phyloP scores from a whole-genome alignment of 2,113 vertebrate species.

The Electrona antarctica region DNA sequence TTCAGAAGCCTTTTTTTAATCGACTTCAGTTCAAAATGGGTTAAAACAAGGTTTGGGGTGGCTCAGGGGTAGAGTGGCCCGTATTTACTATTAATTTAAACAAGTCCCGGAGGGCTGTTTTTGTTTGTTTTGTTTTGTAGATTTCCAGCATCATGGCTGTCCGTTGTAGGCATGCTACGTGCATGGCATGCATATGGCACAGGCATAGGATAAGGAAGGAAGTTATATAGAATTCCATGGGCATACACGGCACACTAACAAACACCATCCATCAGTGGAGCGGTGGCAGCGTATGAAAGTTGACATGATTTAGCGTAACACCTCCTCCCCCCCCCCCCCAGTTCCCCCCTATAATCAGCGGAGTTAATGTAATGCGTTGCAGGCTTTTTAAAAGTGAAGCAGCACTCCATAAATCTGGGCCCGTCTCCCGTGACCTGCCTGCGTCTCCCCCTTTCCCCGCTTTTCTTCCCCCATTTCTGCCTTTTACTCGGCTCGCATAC shows the following conservation, averaged over 20 bases:
- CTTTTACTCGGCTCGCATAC: background rate
- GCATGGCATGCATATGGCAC: background rate
- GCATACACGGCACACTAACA: constrained; percentile 39
- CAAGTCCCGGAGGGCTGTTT: too few species aligned
- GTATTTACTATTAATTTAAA: too few species aligned
- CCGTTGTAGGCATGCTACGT: constrained; percentile 25
- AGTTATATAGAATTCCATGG: too few species aligned
- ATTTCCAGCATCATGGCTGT: constrained; percentile 11
- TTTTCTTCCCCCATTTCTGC: constrained; percentile 24
- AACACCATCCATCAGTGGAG: constrained; percentile 71
- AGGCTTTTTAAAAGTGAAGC: constrained; percentile 76
- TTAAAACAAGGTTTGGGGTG: too few species aligned
- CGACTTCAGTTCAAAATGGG: too few species aligned
- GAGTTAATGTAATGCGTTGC: constrained; percentile 72
- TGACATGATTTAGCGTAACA: constrained; percentile 71
- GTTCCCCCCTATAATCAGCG: constrained; percentile 62
- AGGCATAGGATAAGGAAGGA: too few species aligned
- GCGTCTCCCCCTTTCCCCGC: constrained; percentile 38
- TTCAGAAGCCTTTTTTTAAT: too few species aligned
- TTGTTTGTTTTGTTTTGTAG: background rate
- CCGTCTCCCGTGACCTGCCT: constrained; percentile 52
- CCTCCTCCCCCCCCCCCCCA: constrained; percentile 51
- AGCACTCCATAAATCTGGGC: constrained; percentile 69
- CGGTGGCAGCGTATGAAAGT: constrained; percentile 65
- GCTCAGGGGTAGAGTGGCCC: too few species aligned